Conservation (phyloP, 2,113 vertebrate genomes). For the Psettodes erumei region DNA sequence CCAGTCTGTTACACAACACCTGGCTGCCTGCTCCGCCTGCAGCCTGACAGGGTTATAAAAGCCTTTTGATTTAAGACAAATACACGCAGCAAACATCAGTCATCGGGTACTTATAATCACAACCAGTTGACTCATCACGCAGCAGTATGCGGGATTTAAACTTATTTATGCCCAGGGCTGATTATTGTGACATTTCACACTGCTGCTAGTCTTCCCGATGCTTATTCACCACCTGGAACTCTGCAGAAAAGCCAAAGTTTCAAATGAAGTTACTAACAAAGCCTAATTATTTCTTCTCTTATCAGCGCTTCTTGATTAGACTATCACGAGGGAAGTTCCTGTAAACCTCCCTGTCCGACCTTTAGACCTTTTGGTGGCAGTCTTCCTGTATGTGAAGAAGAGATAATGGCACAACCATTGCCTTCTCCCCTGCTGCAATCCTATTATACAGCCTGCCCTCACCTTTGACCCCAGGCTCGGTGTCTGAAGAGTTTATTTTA, state of each 20-base stretch:
- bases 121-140: background rate
- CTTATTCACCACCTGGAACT: constrained; percentile 11
- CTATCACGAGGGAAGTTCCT: constrained; percentile 6
- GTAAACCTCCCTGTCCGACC: constrained; percentile 66
- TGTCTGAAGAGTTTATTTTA: background rate
- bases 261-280: constrained; percentile 29
- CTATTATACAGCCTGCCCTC: constrained; percentile 44
- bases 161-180: background rate
- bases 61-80: constrained; percentile 3
- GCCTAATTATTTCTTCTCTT: constrained; percentile 45
- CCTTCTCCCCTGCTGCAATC: constrained; percentile 42
- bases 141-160: background rate
- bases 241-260: background rate
- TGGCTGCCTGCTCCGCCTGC: background rate
- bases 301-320: constrained; percentile 60
- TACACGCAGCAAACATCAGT: constrained; percentile 2
- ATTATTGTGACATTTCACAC: background rate
- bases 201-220: too few relatives aligned
- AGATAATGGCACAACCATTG: constrained; percentile 52
- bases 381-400: constrained; percentile 21
- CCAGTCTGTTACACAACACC: constrained; percentile 62
- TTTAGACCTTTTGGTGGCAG: constrained; percentile 70
- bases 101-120: background rate
- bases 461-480: constrained; percentile 45
- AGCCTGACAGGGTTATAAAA: constrained; percentile 12